These are phyloP conservation scores for Reticulitermes lucifugus DNA, from an alignment of 2,888 invertebrate species.

Conservation along the genomic window DNA sequence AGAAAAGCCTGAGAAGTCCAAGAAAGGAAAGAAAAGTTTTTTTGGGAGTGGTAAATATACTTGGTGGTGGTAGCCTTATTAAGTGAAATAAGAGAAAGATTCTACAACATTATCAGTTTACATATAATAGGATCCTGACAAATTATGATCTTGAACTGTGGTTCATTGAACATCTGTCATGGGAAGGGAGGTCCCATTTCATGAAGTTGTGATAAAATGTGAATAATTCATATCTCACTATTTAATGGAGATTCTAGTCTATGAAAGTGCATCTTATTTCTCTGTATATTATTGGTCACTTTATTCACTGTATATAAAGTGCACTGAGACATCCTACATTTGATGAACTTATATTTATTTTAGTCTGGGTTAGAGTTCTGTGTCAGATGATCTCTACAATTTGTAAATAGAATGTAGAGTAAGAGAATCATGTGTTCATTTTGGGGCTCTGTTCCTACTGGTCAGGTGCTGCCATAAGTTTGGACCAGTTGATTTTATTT, in stretches of 20 bases:
- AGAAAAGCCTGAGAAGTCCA: slow-evolving; percentile 67
- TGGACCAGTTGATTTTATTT: neutral
- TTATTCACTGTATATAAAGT: slow-evolving; percentile 21
- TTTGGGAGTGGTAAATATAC: slow-evolving; percentile 86
- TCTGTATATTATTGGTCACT: slow-evolving; percentile 23
- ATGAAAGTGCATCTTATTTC: neutral
- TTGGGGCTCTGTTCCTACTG: slow-evolving; percentile 26
- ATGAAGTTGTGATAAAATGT: slow-evolving; percentile 21
- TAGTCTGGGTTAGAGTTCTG: slow-evolving; percentile 23
- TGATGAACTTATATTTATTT: slow-evolving; percentile 11
- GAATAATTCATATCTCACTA: slow-evolving; percentile 7
- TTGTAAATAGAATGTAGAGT: slow-evolving; percentile 40
- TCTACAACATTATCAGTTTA: neutral
- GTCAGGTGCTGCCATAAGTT: slow-evolving; percentile 3
- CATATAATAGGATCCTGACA: neutral
- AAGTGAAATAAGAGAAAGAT: neutral
- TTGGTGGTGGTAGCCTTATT: slow-evolving; percentile 77
- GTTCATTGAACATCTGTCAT: neutral
- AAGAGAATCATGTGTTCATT: slow-evolving; percentile 34
- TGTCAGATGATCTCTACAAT: slow-evolving; percentile 44
- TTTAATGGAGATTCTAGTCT: neutral
- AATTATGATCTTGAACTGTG: slow-evolving; percentile 5
- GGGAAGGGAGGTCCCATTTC: slow-evolving; percentile 27
- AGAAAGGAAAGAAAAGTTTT: slow-evolving; percentile 83
- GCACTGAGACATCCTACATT: slow-evolving; percentile 8